Evolutionary conservation across 2,888 invertebrate species (phyloP).

Genomic region (Clivina fossor): DNA sequence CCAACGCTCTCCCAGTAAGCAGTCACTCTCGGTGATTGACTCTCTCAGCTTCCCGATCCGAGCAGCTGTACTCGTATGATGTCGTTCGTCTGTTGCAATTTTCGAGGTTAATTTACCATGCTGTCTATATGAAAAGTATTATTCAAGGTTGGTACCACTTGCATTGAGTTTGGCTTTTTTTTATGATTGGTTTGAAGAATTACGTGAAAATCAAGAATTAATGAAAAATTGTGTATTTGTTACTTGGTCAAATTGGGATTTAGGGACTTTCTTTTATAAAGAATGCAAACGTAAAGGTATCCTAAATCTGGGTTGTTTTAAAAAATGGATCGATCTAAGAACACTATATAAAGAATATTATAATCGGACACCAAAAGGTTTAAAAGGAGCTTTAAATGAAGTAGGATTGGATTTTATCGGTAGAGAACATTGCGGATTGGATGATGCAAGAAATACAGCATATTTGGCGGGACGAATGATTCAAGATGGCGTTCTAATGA

Average conservation of each 20-base stretch:
- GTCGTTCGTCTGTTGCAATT: too few relatives aligned
- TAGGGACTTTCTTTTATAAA: constrained; percentile 60
- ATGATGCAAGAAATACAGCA: constrained; percentile 65
- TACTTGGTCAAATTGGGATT: constrained; percentile 68
- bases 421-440: constrained; percentile 61
- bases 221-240: constrained; percentile 57
- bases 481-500: constrained; percentile 58
- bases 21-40: too few relatives aligned
- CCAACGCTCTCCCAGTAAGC: too few relatives aligned
- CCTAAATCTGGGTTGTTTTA: constrained; percentile 56
- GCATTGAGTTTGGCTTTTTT: too few relatives aligned
- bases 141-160: too few relatives aligned
- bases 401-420: constrained; percentile 62
- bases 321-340: constrained; percentile 62
- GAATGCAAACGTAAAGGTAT: constrained; percentile 63
- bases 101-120: too few relatives aligned
- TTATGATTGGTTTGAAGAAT: too few relatives aligned
- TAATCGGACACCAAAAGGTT: constrained; percentile 56
- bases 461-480: constrained; percentile 60
- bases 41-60: too few relatives aligned
- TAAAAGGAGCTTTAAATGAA: constrained; percentile 59
- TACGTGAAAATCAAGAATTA: too few relatives aligned
- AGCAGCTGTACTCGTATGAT: too few relatives aligned
- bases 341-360: constrained; percentile 59
- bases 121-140: too few relatives aligned